Percentiles rank a stretch among this genome's conserved stretches.
These are phyloP conservation scores for Cryptotis parvus DNA, from an alignment of 2,113 vertebrate genomes.

Conservation along the genomic window DNA sequence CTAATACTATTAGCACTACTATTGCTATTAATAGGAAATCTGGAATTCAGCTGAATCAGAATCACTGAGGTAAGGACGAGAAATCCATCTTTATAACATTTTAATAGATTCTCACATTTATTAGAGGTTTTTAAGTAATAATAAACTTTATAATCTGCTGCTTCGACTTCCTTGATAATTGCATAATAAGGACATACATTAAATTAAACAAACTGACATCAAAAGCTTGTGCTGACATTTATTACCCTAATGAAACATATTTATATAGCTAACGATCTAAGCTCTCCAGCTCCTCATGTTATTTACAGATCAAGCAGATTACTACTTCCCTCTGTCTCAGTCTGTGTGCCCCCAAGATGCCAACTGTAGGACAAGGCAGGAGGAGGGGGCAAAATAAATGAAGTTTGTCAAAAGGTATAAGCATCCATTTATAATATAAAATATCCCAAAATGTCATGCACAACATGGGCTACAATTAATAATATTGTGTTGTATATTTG, in stretches of 20 bases:
- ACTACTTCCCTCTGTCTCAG: not conserved
- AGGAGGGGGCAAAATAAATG: not conserved
- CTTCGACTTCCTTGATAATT: constrained; percentile 4
- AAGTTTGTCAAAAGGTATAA: not conserved
- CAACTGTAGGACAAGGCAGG: not conserved
- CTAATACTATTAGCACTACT: not conserved
- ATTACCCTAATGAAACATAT: not conserved
- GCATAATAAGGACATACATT: not conserved
- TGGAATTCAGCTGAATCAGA: constrained; percentile 22
- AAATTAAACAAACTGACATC: constrained; percentile 1
- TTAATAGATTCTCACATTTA: not conserved
- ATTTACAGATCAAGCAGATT: not conserved
- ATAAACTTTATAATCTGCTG: not conserved
- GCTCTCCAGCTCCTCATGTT: not conserved
- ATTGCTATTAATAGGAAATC: not conserved
- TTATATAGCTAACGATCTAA: not conserved
- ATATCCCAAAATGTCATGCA: not conserved
- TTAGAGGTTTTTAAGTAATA: not conserved
- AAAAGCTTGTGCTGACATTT: constrained; percentile 9
- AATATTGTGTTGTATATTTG: not conserved
- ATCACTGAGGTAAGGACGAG: not conserved
- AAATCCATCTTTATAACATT: constrained; percentile 21
- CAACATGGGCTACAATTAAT: not conserved
- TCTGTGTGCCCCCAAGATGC: not conserved
- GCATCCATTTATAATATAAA: not conserved